Conservation (phyloP, 2,797 vertebrate genomes). For the Antrozous pallidus region DNA sequence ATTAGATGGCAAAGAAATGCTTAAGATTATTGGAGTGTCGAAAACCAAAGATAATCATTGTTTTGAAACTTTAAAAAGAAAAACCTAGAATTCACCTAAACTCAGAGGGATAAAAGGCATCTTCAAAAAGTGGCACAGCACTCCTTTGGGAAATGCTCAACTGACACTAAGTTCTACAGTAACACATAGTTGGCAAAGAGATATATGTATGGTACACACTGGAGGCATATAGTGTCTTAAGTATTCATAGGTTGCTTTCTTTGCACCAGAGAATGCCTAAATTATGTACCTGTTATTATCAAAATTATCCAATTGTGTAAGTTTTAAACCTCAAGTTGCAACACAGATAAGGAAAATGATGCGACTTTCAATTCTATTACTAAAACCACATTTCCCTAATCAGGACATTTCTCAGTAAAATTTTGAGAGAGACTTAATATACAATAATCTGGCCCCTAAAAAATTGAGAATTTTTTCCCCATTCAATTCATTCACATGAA, state of each 20-base stretch:
- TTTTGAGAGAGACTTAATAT: background rate
- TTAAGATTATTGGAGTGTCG: background rate
- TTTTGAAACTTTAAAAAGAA: slow-evolving; percentile 13
- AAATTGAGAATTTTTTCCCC: background rate
- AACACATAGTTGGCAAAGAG: background rate
- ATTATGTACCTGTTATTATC: background rate
- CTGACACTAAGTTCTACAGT: background rate
- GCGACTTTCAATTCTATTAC: background rate
- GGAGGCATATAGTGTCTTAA: background rate
- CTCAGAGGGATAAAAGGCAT: background rate
- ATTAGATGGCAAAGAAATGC: background rate
- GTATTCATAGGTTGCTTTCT: background rate
- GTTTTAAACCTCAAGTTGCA: slow-evolving; percentile 19
- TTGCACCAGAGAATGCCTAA: background rate
- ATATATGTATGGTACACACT: background rate
- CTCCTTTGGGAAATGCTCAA: background rate
- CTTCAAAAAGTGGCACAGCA: background rate
- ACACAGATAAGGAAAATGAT: background rate
- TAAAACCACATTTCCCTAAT: slow-evolving; percentile 36
- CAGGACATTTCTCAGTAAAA: slow-evolving; percentile 43
- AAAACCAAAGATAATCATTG: background rate
- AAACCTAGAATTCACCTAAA: slow-evolving; percentile 22
- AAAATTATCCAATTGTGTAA: background rate
- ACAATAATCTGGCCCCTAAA: background rate
- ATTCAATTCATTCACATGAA: slow-evolving; percentile 24